Evolutionary conservation across 2,888 invertebrate species (phyloP), one percentile per base, ranked within the genome.

Genomic region (Ceramica pisi): DNA sequence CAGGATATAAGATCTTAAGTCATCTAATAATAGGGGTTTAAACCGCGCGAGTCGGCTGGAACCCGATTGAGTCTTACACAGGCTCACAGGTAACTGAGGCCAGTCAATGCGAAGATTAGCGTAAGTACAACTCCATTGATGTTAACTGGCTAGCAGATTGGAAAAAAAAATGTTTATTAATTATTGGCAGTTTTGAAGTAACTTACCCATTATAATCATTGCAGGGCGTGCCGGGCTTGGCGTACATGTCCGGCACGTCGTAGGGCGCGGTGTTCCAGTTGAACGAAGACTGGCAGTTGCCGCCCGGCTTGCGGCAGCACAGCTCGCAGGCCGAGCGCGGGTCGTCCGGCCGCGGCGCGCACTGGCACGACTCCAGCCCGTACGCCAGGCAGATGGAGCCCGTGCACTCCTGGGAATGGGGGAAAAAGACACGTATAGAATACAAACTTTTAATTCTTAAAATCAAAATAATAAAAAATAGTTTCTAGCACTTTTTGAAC

Each of bases 361-460:
- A 99, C 92, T 99, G 99, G 90, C 99, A 99, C 50, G 99, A 99
- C 94, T 99, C 98, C 93, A 99, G 97, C 16, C 99, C 99, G 91
- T 99, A 99, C 7, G 98, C 98, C 85, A 99, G 96, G 95, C 99
- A 99, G 90, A 99, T 99, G n/a, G 99, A 99, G 1, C 99, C 99
- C 0, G 99, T 99, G 91, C 99, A 99, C 93, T 99, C 98, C 98
- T 98, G 89, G 31, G 31, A 31, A 31, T 5, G 31, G 31, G 6
- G 31, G 31, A 31, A 31, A 31, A 2, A 31, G 31, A 31, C 31
- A 31, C 6, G 31, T 31, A 31, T 31, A 31, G 31, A 31, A 31
- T 31, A 31, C 31, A 31, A 5, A 31, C 31, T 31, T 31, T 31
- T 6, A 31, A 31, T 5, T 31, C 26, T 26, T 26, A 26, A 26